A percentile compares a stretch with the other conserved stretches of the same genome.
phyloP scores from a whole-genome alignment of 2,797 vertebrate species.

The Ambastaia sidthimunki region DNA sequence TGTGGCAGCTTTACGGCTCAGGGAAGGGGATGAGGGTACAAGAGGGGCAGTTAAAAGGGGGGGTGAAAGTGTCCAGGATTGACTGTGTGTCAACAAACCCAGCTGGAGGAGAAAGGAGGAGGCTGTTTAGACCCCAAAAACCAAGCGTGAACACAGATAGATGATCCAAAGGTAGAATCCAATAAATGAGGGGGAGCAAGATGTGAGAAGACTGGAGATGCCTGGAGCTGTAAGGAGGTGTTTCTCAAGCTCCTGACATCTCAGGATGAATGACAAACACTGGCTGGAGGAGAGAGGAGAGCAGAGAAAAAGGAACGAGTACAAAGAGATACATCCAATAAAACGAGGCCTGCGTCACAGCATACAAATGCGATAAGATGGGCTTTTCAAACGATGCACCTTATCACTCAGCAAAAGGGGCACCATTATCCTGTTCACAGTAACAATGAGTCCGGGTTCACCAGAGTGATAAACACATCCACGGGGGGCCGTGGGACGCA shows the following conservation, averaged over 20 bases:
- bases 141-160: slow-evolving; percentile 77
- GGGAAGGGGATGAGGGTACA: slow-evolving; percentile 65
- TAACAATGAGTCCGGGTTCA: slow-evolving; percentile 39
- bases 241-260: slow-evolving; percentile 84
- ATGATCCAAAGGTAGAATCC: slow-evolving; percentile 87
- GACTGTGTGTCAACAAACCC: slow-evolving; percentile 97
- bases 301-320: slow-evolving; percentile 24
- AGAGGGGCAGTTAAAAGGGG: slow-evolving; percentile 60
- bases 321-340: slow-evolving; percentile 68
- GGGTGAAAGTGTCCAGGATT: slow-evolving; percentile 72
- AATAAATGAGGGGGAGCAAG: slow-evolving; percentile 82
- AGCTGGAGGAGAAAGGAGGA: slow-evolving; percentile 89
- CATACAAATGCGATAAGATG: slow-evolving; percentile 66
- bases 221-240: slow-evolving; percentile 72
- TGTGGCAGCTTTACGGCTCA: slow-evolving; percentile 94
- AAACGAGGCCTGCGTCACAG: slow-evolving; percentile 70
- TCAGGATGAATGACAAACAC: slow-evolving; percentile 82
- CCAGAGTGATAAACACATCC: slow-evolving; percentile 50
- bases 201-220: slow-evolving; percentile 43
- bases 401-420: slow-evolving; percentile 61
- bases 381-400: slow-evolving; percentile 59
- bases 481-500: not conserved
- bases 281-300: slow-evolving; percentile 61
- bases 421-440: slow-evolving; percentile 42
- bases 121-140: slow-evolving; percentile 74